Evolutionary conservation across 2,797 vertebrate species (phyloP), one percentile per base, ranked within the genome.

Genomic region (Tamandua tetradactyla): DNA sequence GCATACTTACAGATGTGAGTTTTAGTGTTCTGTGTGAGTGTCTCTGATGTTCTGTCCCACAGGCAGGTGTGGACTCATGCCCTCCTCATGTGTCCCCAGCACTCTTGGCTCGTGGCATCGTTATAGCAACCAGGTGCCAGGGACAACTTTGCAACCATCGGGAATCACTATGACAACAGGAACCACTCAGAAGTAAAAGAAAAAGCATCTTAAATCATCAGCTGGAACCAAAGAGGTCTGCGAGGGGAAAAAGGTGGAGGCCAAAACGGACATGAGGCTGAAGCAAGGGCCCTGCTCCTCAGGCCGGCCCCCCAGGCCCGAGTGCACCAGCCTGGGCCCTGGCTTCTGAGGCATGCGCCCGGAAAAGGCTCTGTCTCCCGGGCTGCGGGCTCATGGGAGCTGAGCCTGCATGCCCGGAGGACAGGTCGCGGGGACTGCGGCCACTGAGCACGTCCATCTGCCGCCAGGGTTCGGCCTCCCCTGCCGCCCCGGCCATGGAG

Each of bases 111-210:
- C 97, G 97, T 97, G 97, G 88, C 96, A 98, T 98, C 97, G 96
- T 98, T 98, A 98, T 98, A 96, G 98, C 98, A 98, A 98, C 98
- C 80, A 96, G 92, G 89, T 92, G 95, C 97, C 97, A 98, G 97
- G 98, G n/a, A 97, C 98, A 98, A 98, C 98, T 98, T 96, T 92
- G 92, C 96, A 98, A 97, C 97, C 95, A 95, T 98, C 98, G 98
- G 98, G 97, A 97, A 97, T 98, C 98, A 97, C 98, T 97, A 98
- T 98, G 98, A 98, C 97, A 98, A 98, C 98, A 91, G 93, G 93
- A 98, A 96, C 97, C 97, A 97, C 96, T 96, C 97, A 87, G 97
- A 98, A 98, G 98, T 85, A 96, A 97, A 96, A 95, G 71, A 93
- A 91, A 93, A 98, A 97, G 97, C 94, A 96, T 90, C 96, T 96